Percentiles rank a stretch among this genome's conserved stretches.
Evolutionary conservation across 2,888 invertebrate genomes (phyloP).

Genomic region (Saturnia pavonia): DNA sequence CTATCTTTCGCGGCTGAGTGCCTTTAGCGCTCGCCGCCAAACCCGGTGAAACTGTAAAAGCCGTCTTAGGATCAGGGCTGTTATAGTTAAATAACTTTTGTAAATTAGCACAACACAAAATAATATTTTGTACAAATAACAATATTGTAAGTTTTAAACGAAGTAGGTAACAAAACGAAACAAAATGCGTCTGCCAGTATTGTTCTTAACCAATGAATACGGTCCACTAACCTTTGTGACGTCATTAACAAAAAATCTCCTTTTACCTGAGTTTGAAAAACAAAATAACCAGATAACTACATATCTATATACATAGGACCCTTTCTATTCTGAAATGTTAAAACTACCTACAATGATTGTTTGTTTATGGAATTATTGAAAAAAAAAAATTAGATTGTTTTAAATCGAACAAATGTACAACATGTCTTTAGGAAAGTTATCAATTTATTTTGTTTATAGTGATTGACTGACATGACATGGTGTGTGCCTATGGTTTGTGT

Average conservation of each 20-base stretch:
- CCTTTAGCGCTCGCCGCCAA: no score
- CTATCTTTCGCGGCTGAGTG: no score
- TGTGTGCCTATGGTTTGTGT: no score
- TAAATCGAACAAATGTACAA: no score
- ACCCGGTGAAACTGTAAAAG: no score
- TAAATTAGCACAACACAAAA: background rate
- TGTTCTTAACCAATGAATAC: slow-evolving; percentile 4
- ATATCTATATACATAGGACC: background rate
- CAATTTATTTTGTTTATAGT: no score
- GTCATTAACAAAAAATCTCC: background rate
- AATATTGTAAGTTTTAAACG: background rate
- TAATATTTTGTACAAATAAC: background rate
- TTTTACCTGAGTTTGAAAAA: slow-evolving; percentile 1
- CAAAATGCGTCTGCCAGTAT: background rate
- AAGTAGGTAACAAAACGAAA: background rate
- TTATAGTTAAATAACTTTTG: no score
- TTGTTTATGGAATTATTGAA: background rate
- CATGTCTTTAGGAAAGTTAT: no score
- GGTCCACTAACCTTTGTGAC: slow-evolving; percentile 4
- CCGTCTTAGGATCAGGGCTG: no score
- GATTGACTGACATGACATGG: no score
- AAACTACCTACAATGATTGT: background rate
- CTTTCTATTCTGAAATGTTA: background rate
- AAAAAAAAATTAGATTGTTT: no score
- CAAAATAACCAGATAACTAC: background rate